These are phyloP conservation scores for Cordilura impudica DNA, from an alignment of 2,888 invertebrate genomes.

Conservation along the genomic window DNA sequence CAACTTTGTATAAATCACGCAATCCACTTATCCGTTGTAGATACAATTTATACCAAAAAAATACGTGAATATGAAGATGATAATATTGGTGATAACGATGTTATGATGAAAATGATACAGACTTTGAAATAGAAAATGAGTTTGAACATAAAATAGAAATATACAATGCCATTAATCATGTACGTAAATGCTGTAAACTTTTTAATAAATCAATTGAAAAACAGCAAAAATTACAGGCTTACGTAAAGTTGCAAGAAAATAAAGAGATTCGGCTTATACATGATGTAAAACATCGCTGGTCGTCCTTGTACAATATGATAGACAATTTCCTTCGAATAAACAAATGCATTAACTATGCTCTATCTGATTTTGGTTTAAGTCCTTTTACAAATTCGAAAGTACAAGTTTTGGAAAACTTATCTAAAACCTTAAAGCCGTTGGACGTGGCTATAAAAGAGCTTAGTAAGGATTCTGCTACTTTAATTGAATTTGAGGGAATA, in stretches of 20 bases:
- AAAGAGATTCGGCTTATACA: not conserved
- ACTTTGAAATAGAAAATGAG: not conserved
- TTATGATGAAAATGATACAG: not conserved
- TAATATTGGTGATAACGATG: not conserved
- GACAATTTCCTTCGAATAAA: not conserved
- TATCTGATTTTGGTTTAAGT: not conserved
- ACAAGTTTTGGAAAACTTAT: not conserved
- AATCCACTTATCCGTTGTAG: not conserved
- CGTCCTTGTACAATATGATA: not conserved
- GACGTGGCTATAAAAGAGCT: conserved; percentile 1
- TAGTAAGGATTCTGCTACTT: not conserved
- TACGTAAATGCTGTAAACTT: not conserved
- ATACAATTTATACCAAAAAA: not conserved
- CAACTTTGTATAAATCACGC: conserved; percentile 17
- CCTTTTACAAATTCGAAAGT: not conserved
- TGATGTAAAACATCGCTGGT: conserved; percentile 11
- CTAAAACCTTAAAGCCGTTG: not conserved
- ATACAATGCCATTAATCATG: not conserved
- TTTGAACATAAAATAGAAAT: not conserved
- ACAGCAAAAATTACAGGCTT: not conserved
- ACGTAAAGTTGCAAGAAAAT: too few species aligned
- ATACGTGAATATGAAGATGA: not conserved
- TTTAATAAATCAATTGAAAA: not conserved
- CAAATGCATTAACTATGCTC: conserved; percentile 7
- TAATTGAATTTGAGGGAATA: conserved; percentile 4